A percentile compares a stretch with the other conserved stretches of the same genome.
Conservation (phyloP, 64 coral and sea anemone genomes). For the Porites lutea region DNA sequence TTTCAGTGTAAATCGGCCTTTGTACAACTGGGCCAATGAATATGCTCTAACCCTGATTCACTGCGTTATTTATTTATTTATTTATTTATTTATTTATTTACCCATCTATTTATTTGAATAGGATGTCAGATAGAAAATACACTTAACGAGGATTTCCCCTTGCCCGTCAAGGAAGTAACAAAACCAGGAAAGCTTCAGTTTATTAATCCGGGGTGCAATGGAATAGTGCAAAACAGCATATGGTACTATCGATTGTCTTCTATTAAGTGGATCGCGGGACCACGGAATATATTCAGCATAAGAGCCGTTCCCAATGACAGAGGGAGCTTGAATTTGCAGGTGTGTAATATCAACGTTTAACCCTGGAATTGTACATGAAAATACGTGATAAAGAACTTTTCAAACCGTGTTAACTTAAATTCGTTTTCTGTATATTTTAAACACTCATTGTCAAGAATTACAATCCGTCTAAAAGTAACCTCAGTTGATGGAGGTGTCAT, state of each 20-base stretch:
- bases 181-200: background rate
- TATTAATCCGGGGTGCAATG: background rate
- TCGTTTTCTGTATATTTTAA: too few species aligned
- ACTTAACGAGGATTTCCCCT: background rate
- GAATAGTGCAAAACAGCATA: background rate
- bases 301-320: background rate
- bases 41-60: too few species aligned
- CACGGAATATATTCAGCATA: background rate
- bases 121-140: background rate
- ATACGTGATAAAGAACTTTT: too few species aligned
- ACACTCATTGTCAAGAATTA: too few species aligned
- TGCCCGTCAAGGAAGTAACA: background rate
- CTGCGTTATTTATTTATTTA: too few species aligned
- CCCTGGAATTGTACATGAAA: too few species aligned
- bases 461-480: too few species aligned
- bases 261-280: background rate
- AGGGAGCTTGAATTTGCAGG: background rate
- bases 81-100: background rate
- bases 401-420: too few species aligned
- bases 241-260: background rate
- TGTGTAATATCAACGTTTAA: background rate
- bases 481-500: too few species aligned
- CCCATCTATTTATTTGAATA: background rate
- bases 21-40: too few species aligned
- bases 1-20: too few species aligned